Percentiles rank a stretch among this genome's conserved stretches.
Evolutionary conservation across 2,888 invertebrate genomes (phyloP).

Genomic region (Drosophila heteroneura): DNA sequence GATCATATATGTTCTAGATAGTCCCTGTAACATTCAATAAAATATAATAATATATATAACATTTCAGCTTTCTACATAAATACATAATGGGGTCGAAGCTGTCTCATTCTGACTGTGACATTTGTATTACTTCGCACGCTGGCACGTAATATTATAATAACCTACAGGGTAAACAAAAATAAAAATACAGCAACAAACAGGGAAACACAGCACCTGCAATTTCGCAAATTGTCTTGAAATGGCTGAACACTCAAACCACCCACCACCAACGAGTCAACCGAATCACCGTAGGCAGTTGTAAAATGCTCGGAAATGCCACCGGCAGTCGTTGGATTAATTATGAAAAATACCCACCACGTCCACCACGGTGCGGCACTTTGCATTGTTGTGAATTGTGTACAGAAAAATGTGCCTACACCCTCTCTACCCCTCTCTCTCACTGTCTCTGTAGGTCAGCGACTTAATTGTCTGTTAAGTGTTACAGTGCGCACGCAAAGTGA

Average conservation of each 20-base stretch:
- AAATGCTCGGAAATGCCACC: conserved; percentile 72
- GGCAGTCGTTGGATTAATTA: conserved; percentile 79
- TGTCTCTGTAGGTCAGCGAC: conserved; percentile 66
- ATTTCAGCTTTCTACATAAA: neutral
- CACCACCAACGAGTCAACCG: neutral
- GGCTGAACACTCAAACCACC: conserved; percentile 42
- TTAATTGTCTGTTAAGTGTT: conserved; percentile 80
- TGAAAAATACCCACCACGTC: conserved; percentile 62
- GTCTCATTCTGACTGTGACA: neutral
- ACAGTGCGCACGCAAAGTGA: conserved; percentile 60
- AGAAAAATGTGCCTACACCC: conserved; percentile 31
- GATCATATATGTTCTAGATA: neutral
- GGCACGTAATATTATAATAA: neutral
- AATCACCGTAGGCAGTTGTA: conserved; percentile 49
- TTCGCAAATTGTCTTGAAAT: conserved; percentile 75
- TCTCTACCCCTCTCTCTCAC: neutral
- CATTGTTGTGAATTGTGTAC: conserved; percentile 45
- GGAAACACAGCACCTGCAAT: conserved; percentile 55
- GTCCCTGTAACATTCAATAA: neutral
- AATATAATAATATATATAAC: neutral
- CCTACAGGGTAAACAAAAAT: conserved; percentile 9
- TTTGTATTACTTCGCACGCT: neutral
- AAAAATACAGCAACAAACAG: conserved; percentile 13
- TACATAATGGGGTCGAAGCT: neutral
- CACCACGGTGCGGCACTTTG: conserved; percentile 5